Conservation (phyloP, 2,797 vertebrate genomes). For the Chelmon rostratus region DNA sequence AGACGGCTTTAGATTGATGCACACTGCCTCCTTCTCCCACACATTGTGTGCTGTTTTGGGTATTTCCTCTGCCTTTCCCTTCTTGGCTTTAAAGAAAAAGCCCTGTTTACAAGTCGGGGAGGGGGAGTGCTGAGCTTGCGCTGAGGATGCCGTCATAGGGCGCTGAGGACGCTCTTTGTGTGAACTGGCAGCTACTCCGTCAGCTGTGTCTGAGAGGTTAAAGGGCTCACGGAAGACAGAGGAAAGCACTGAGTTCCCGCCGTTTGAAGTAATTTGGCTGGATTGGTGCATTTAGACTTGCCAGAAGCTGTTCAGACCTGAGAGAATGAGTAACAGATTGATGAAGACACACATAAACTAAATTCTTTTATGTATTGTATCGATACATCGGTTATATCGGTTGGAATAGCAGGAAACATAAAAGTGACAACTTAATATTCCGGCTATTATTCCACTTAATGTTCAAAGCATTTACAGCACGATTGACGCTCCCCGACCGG, state of each 20-base stretch:
- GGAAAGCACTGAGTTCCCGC: constrained; percentile 50
- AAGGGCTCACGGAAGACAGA: constrained; percentile 60
- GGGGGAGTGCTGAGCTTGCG: constrained; percentile 67
- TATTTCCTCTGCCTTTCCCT: constrained; percentile 66
- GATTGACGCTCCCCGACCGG: neutral
- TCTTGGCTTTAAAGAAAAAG: constrained; percentile 63
- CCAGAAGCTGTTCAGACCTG: constrained; percentile 7
- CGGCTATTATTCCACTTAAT: neutral
- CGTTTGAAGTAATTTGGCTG: constrained; percentile 46
- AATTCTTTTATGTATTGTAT: neutral
- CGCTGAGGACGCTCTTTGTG: constrained; percentile 78
- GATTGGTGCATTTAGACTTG: constrained; percentile 33
- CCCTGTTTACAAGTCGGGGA: constrained; percentile 47
- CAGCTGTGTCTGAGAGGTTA: constrained; percentile 73
- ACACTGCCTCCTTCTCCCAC: constrained; percentile 67
- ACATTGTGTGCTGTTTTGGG: constrained; percentile 70
- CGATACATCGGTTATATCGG: too few relatives aligned
- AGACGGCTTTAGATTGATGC: constrained; percentile 78
- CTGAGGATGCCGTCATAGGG: constrained; percentile 68
- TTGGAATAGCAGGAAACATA: constrained; percentile 8
- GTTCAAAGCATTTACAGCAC: neutral
- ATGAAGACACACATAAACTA: constrained; percentile 24
- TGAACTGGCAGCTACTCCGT: constrained; percentile 71
- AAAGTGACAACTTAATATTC: neutral
- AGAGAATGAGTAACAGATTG: constrained; percentile 17